Conservation (phyloP, 2,113 vertebrate species). For the Tringa solitaria region DNA sequence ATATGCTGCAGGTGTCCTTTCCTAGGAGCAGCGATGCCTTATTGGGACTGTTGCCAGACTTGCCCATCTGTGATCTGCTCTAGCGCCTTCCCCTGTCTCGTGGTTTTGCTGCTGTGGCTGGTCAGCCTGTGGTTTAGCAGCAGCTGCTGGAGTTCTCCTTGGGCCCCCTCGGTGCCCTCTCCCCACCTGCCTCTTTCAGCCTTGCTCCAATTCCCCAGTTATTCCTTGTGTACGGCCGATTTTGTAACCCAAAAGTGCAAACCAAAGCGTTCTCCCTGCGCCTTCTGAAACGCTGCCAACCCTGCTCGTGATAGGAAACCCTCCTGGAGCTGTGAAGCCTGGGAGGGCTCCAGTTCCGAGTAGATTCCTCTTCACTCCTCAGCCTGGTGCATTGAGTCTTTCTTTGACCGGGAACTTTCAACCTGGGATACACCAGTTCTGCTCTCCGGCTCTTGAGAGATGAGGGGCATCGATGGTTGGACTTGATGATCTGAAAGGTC, state of each 20-base stretch:
- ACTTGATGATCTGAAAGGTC: not conserved
- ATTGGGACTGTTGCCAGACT: not conserved
- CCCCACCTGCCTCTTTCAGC: not conserved
- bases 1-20: not conserved
- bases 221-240: not conserved
- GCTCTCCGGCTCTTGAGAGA: not conserved
- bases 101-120: not conserved
- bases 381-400: not conserved
- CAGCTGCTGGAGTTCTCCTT: not conserved
- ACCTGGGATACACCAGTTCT: not conserved
- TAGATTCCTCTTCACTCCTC: not conserved
- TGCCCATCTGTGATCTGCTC: not conserved
- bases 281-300: not conserved
- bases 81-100: not conserved
- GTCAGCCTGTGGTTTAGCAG: not conserved
- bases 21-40: not conserved
- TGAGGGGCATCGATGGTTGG: not conserved
- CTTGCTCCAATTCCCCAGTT: not conserved
- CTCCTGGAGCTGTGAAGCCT: conserved; percentile 24
- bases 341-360: conserved; percentile 33
- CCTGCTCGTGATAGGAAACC: conserved; percentile 36
- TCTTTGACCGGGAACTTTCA: not conserved
- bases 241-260: not conserved
- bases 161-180: not conserved
- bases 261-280: not conserved